Percentiles rank a stretch among this genome's conserved stretches.
These are phyloP conservation scores for Aphodius sticticus DNA, from an alignment of 2,888 invertebrate genomes.

Conservation along the genomic window DNA sequence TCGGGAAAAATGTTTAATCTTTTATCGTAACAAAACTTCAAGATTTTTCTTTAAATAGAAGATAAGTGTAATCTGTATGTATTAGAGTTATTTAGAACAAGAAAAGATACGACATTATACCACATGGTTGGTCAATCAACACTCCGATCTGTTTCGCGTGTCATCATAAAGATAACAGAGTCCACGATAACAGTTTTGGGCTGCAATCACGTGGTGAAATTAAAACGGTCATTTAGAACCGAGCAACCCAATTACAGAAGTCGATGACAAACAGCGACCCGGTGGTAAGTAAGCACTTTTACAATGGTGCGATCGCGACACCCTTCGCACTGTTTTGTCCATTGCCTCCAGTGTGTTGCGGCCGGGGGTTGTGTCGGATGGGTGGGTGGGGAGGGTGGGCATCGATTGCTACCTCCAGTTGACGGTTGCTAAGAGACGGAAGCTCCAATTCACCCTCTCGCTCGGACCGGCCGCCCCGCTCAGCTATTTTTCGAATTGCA, in stretches of 20 bases:
- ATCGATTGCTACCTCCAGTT: background rate
- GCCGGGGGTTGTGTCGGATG: too few species aligned
- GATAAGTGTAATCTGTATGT: too few species aligned
- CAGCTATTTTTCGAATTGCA: background rate
- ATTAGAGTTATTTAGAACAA: too few species aligned
- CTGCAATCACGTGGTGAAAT: background rate
- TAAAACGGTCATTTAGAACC: background rate
- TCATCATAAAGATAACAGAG: background rate
- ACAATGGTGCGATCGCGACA: background rate
- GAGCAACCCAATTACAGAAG: background rate
- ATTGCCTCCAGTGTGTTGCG: too few species aligned
- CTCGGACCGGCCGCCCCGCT: background rate
- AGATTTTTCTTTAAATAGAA: too few species aligned
- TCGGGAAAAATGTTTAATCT: too few species aligned
- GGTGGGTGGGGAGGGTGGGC: background rate
- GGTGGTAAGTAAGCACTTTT: background rate
- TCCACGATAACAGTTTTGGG: background rate
- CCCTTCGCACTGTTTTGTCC: background rate
- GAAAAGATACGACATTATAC: too few species aligned
- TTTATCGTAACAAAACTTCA: too few species aligned
- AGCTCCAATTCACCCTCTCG: background rate
- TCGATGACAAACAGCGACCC: background rate
- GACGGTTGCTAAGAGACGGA: slow-evolving; percentile 4
- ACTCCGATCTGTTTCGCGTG: background rate
- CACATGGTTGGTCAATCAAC: too few species aligned